Evolutionary conservation across 2,888 invertebrate genomes (phyloP), one percentile per base, ranked within the genome.

Genomic region (Brachypterus glaber): DNA sequence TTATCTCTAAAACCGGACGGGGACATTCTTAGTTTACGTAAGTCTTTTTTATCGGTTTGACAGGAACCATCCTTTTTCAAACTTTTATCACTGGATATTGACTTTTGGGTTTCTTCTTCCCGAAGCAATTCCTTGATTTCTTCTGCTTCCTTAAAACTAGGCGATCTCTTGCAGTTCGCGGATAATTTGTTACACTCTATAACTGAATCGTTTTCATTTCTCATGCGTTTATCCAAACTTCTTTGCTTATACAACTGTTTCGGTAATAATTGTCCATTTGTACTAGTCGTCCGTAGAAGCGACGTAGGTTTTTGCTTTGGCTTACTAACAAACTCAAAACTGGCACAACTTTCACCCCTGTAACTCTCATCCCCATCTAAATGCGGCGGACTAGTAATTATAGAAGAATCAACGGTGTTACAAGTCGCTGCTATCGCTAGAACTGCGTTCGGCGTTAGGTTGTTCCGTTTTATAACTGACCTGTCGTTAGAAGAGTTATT

Each of bases 21-120:
- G 37, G 74, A 73, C 7, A 73, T 70, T 46, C 68, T 69, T 9
- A 72, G 41, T 42, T 62, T 57, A 30, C 64, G 60, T 27, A 74
- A 69, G 37, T 77, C 75, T 50, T 78, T 78, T 50, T 77, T 74
- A 50, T 79, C 78, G 1, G 79, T 78, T 53, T 79, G 78, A 59
- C 78, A 76, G 47, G 70, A 74, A 3, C 77, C 73, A 48, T 79
- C 78, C 39, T 73, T 67, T 53, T 77, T 79, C 2, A 69, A 70
- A 4, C 75, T 72, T 30, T 70, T 67, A 29, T 74, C 74, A 18
- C 73, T 67, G 40, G 67, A 71, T n/a, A 39, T 40, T 17, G 71
- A 71, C 46, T 69, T 71, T 44, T 69, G 64, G 16, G 49, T 45
- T 35, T 73, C 71, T 39, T 60, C 59, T 29, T 59, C 58, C 32